Conservation (phyloP, 2,797 vertebrate species). For the Propithecus deckenii region DNA sequence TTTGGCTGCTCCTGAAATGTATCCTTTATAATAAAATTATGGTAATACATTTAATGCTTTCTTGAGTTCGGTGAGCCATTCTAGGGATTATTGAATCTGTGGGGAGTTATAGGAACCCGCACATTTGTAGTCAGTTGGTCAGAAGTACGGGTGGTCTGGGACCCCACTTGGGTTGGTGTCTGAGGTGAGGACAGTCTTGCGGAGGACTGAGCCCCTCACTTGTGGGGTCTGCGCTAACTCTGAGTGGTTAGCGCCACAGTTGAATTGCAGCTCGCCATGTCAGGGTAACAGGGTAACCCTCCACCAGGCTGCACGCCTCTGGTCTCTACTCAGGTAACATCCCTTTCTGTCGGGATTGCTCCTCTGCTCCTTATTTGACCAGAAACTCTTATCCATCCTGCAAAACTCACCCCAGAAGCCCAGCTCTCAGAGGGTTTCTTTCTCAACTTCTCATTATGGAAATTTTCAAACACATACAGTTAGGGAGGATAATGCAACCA, state of each 20-base stretch:
- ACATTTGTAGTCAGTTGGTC: neutral
- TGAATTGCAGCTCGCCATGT: neutral
- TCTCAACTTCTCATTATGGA: neutral
- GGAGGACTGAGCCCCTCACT: neutral
- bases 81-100: neutral
- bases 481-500: neutral
- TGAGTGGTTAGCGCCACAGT: neutral
- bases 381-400: neutral
- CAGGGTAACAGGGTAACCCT: neutral
- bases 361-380: neutral
- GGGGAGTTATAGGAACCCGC: too few species aligned
- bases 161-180: neutral
- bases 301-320: neutral
- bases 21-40: neutral
- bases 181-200: neutral
- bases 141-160: neutral
- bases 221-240: neutral
- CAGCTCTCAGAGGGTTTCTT: neutral
- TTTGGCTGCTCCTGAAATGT: neutral
- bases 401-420: neutral
- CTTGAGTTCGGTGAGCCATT: neutral
- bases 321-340: neutral
- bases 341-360: neutral
- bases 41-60: neutral
- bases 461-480: neutral